phyloP scores from a whole-genome alignment of 2,888 invertebrate species.

The Campaea margaritaria region DNA sequence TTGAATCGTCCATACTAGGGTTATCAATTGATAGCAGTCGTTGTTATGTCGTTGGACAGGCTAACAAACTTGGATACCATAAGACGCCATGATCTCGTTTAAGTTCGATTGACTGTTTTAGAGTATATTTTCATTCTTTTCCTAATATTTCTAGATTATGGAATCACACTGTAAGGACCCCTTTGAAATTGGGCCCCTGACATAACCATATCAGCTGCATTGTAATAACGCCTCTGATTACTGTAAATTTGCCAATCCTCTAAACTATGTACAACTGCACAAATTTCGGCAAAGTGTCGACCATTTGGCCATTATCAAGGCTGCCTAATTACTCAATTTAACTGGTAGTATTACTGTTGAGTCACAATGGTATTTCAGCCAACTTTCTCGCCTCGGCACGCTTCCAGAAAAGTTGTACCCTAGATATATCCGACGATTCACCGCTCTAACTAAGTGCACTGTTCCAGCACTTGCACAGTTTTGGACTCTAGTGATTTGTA shows the following conservation, averaged over 20 bases:
- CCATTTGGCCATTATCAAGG: conserved; percentile 27
- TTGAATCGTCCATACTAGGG: too few relatives aligned
- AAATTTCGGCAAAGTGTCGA: conserved; percentile 19
- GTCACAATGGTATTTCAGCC: conserved; percentile 30
- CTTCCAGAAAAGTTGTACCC: conserved; percentile 53
- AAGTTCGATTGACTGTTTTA: too few relatives aligned
- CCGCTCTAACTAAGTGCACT: conserved; percentile 37
- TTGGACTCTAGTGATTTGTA: conserved; percentile 33
- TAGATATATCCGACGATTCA: conserved; percentile 41
- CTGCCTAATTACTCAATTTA: conserved; percentile 44
- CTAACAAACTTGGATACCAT: too few relatives aligned
- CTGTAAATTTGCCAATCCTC: neutral
- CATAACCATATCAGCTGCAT: too few relatives aligned
- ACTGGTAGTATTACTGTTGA: conserved; percentile 31
- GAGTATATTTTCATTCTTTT: too few relatives aligned
- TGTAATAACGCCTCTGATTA: too few relatives aligned
- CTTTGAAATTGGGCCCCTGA: too few relatives aligned
- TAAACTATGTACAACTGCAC: conserved; percentile 9
- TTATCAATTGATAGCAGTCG: too few relatives aligned
- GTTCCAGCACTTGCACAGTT: conserved; percentile 16
- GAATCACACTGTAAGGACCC: too few relatives aligned
- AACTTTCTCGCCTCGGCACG: conserved; percentile 47
- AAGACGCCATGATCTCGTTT: too few relatives aligned
- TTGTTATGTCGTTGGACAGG: too few relatives aligned
- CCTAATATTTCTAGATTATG: too few relatives aligned